Evolutionary conservation across 2,113 vertebrate genomes (phyloP), one percentile per base, ranked within the genome.

Genomic region (Dipodomys ordii): DNA sequence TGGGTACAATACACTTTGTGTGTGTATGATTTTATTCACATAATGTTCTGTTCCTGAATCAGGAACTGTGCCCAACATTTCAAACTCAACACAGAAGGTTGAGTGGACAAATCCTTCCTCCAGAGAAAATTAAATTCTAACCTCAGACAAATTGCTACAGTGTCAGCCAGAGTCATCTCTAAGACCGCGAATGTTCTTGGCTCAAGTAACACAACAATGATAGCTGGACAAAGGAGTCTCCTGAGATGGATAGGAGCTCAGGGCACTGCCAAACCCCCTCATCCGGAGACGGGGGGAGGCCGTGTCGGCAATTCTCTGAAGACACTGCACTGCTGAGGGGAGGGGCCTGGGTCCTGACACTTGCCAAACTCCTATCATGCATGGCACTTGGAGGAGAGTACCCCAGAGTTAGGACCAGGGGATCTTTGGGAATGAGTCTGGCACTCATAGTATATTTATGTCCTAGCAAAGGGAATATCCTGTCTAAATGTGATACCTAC

Each of bases 31-130:
- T 92, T 76, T 72, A n/a, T 68, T 79, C 68, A 64, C 28, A 1
- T 39, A 80, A 91, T 32, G 44, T 86, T 90, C 44, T 89, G 28
- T 81, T 86, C 62, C 90, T 30, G 25, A 88, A 80, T 91, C 49
- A 57, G 73, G 67, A 86, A 85, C 72, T 76, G 22, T 67, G 74
- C 30, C 65, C 8, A 53, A 88, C 72, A 8, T 32, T 62, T 83
- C 39, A 95, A 90, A 89, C 16, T 44, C 62, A 64, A 25, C 53
- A 57, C 11, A 69, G 83, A 89, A 82, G 81, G 49, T 62, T 67
- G 67, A 90, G 65, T 86, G 28, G 73, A 92, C 82, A 92, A 94
- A 94, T 83, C 20, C 35, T 35, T 77, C 71, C 22, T 80, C 71
- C 53, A 76, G 39, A 80, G 71, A 13, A 91, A 83, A 88, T 44